Percentiles rank a stretch among this genome's conserved stretches.
phyloP scores from a whole-genome alignment of 2,797 vertebrate genomes.

The Zalophus californianus region DNA sequence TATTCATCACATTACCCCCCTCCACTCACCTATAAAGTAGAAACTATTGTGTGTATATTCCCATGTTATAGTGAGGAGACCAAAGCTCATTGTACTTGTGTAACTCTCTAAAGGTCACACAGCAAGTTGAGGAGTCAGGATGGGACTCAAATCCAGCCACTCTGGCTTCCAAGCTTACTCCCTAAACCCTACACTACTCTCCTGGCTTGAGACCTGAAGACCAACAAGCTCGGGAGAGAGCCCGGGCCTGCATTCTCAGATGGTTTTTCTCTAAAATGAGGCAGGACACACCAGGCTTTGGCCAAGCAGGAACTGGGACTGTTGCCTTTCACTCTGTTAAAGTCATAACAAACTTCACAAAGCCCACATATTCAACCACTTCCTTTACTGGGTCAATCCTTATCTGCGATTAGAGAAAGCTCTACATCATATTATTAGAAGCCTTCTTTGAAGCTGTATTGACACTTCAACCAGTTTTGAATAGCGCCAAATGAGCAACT shows the following conservation, averaged over 20 bases:
- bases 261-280: neutral
- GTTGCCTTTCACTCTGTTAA: neutral
- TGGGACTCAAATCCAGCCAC: neutral
- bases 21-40: neutral
- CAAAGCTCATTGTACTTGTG: neutral
- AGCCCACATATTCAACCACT: neutral
- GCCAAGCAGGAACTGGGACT: neutral
- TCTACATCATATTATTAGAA: neutral
- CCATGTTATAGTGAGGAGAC: neutral
- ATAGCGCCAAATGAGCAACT: neutral
- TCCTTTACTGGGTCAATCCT: neutral
- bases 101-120: neutral
- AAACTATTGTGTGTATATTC: neutral
- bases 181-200: neutral
- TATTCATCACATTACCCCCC: neutral
- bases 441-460: slow-evolving; percentile 24
- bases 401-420: neutral
- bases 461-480: slow-evolving; percentile 14
- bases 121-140: neutral
- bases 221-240: neutral
- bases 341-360: neutral
- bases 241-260: neutral
- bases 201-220: neutral
- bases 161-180: neutral
- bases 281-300: neutral